phyloP scores from a whole-genome alignment of 2,797 vertebrate species.

The Pseudochirops corinnae region DNA sequence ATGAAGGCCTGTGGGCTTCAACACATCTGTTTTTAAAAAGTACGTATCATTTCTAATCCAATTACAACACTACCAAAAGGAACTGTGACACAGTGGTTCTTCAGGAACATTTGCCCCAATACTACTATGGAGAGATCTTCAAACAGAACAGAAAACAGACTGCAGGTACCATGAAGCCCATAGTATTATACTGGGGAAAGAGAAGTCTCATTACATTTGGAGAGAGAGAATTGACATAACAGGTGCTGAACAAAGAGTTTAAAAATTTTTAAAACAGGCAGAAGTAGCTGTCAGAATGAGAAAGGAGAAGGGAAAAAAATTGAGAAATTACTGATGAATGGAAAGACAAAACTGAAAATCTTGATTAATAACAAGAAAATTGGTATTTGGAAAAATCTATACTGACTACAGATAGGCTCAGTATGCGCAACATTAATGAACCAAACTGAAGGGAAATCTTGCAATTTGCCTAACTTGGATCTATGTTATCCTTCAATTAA shows the following conservation, averaged over 20 bases:
- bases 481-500: slow-evolving; percentile 66
- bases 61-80: neutral
- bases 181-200: slow-evolving; percentile 6
- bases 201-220: neutral
- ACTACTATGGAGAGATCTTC: neutral
- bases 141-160: neutral
- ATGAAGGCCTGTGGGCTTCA: neutral
- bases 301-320: slow-evolving; percentile 28
- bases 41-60: neutral
- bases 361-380: slow-evolving; percentile 1
- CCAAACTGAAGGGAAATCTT: slow-evolving; percentile 42
- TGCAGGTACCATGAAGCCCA: neutral
- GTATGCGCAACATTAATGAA: neutral
- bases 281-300: slow-evolving; percentile 14
- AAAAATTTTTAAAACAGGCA: neutral
- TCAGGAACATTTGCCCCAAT: neutral
- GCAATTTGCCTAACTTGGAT: slow-evolving; percentile 54
- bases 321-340: neutral
- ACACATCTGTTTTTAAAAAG: slow-evolving; percentile 22
- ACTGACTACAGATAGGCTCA: neutral
- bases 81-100: neutral
- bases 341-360: slow-evolving; percentile 1
- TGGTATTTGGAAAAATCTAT: neutral
- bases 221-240: slow-evolving; percentile 16
- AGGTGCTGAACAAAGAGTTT: slow-evolving; percentile 1